Conservation (phyloP, 1,140 invertebrate genomes). For the Bemisia tabaci region DNA sequence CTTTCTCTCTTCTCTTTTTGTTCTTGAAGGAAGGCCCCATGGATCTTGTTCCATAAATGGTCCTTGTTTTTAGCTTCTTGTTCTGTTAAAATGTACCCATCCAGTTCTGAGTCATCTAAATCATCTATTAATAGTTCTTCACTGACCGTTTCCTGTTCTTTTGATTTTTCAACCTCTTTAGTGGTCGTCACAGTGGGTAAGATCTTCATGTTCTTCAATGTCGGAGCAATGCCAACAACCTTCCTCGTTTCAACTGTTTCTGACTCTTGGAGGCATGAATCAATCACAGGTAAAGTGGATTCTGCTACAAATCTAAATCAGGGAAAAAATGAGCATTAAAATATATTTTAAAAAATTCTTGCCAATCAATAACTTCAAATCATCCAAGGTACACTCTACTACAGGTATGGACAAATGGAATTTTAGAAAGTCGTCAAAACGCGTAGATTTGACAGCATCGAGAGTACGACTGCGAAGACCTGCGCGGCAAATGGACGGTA, state of each 20-base stretch:
- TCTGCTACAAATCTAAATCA: background rate
- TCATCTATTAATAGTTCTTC: slow-evolving; percentile 63
- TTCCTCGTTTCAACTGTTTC: background rate
- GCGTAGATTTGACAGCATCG: too few relatives aligned
- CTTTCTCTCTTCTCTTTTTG: slow-evolving; percentile 48
- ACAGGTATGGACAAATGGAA: too few relatives aligned
- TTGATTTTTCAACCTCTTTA: slow-evolving; percentile 13
- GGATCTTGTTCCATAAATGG: slow-evolving; percentile 67
- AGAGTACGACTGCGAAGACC: too few relatives aligned
- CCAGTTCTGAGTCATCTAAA: slow-evolving; percentile 77
- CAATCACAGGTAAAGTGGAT: background rate
- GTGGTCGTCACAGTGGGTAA: background rate
- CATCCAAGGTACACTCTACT: too few relatives aligned
- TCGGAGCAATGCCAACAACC: background rate
- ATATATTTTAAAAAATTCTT: too few relatives aligned
- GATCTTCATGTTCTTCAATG: background rate
- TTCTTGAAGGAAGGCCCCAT: slow-evolving; percentile 67
- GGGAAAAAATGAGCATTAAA: too few relatives aligned
- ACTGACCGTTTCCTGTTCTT: slow-evolving; percentile 25
- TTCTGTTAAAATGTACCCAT: slow-evolving; percentile 71
- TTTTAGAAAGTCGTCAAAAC: too few relatives aligned
- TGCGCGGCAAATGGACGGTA: too few relatives aligned
- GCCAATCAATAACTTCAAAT: too few relatives aligned
- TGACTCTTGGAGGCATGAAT: background rate
- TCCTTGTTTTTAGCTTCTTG: slow-evolving; percentile 66